These are phyloP conservation scores for Holcopasites calliopsidis DNA, from an alignment of 1,140 invertebrate genomes.

Conservation along the genomic window DNA sequence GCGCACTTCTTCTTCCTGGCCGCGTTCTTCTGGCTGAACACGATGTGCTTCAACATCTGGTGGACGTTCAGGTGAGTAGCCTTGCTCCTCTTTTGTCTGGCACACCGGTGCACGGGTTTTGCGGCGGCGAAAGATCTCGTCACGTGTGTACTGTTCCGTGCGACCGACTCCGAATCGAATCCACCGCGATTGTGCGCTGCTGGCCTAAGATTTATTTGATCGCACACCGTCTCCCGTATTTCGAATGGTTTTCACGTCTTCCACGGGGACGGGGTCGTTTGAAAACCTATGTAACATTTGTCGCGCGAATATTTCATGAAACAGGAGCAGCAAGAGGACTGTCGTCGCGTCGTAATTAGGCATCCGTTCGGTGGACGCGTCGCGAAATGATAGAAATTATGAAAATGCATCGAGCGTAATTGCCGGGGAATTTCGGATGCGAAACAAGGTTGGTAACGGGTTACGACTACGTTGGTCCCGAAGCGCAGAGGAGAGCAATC, in stretches of 20 bases:
- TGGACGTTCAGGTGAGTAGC: conserved; percentile 90
- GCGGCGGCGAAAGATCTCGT: conserved; percentile 14
- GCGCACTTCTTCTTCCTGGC: conserved; percentile 96
- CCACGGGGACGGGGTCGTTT: too few species aligned
- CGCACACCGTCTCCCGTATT: not conserved
- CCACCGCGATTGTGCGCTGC: not conserved
- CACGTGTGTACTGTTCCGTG: conserved; percentile 31
- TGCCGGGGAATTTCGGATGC: conserved; percentile 5
- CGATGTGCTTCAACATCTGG: conserved; percentile 97
- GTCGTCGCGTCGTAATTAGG: conserved; percentile 11
- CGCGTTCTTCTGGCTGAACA: conserved; percentile 97
- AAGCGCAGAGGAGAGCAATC: not conserved
- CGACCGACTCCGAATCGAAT: conserved; percentile 19
- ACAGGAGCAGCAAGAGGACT: not conserved
- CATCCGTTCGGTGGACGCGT: not conserved
- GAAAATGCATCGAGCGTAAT: conserved; percentile 8
- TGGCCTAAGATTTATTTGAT: conserved; percentile 11
- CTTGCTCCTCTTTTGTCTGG: not conserved
- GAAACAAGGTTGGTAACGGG: conserved; percentile 9
- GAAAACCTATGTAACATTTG: too few species aligned
- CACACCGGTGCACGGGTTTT: too few species aligned
- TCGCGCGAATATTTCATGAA: not conserved
- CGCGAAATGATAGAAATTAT: conserved; percentile 6
- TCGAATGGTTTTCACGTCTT: too few species aligned
- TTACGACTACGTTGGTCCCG: not conserved